These are phyloP conservation scores for Atractosteus spatula DNA, from an alignment of 2,113 vertebrate genomes.

Conservation along the genomic window DNA sequence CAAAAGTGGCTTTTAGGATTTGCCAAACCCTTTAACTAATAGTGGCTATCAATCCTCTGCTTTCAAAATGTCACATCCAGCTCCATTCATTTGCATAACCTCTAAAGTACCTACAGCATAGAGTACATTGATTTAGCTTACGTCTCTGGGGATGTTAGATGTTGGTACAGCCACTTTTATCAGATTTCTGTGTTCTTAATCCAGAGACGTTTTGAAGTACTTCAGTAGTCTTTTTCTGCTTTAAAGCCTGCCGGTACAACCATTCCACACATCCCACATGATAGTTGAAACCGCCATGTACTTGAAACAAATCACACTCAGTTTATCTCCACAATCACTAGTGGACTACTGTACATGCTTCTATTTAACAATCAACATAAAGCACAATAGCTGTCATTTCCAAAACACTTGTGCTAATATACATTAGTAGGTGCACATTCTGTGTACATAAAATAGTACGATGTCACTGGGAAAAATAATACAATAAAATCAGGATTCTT, in stretches of 20 bases:
- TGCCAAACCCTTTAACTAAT: conserved; percentile 66
- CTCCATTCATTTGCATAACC: conserved; percentile 71
- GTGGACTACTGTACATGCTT: not conserved
- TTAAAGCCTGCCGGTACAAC: conserved; percentile 11
- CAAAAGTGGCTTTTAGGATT: conserved; percentile 70
- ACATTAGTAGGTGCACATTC: too few species aligned
- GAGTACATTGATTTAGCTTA: conserved; percentile 62
- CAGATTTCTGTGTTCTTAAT: conserved; percentile 61
- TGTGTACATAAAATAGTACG: too few species aligned
- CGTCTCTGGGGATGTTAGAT: conserved; percentile 53
- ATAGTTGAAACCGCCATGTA: conserved; percentile 38
- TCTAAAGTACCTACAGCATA: conserved; percentile 52
- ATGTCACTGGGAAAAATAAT: too few species aligned
- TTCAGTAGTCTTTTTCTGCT: conserved; percentile 44
- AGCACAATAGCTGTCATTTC: too few species aligned
- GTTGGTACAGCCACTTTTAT: conserved; percentile 64
- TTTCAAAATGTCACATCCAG: conserved; percentile 74
- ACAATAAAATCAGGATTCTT: too few species aligned
- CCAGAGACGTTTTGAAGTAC: conserved; percentile 45
- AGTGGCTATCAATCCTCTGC: conserved; percentile 69
- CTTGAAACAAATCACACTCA: conserved; percentile 45
- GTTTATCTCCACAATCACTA: conserved; percentile 28
- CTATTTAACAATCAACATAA: too few species aligned
- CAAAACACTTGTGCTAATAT: too few species aligned
- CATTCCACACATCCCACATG: conserved; percentile 19